Base-by-base conservation (phyloP, 2,888 invertebrate species). In the Drosophila emarginata region DNA sequence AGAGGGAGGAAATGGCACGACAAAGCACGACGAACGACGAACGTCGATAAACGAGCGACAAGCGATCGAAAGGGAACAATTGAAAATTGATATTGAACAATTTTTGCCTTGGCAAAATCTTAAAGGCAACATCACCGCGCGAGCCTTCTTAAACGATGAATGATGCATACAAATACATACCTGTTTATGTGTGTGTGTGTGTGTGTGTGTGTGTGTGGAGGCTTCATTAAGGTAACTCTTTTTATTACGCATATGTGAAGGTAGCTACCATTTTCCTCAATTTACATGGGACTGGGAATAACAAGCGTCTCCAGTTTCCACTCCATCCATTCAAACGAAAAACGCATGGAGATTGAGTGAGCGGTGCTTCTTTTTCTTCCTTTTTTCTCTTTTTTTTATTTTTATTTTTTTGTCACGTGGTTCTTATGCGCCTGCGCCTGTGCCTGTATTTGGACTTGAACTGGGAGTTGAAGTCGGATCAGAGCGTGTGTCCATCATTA, bases 401-500 rank as follows among this genome's bases (percentile, higher is more conserved):
- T 45, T 45, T 15, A 21, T 28, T 14, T 37, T 39, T 40, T 40
- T 59, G 56, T 23, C 50, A 45, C 45, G 53, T 28, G 11, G 53
- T 54, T 36, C 18, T 12, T 18, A 18, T 50, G 59, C 37, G 59
- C 59, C 50, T 59, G 59, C 45, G 59, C 45, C 59, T 45, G 45
- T 36, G 61, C 62, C 71, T 72, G 39, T 18, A 15, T 4, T 15
- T 45, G 15, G 18, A 3, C 40, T 45, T 7, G 9, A 9, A 6
- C 40, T 21, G 4, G 45, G 71, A 52, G 37, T 50, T 26, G 15
- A 40, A 39, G 39, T 39, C 4, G 57, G 51, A 56, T 62, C 82
- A 77, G 71, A 78, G 79, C 45, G 45, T 87, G 80, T 90, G 90
- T 91, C 91, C 89, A 91, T 91, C 91, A 91, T 91, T 91, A 91